Evolutionary conservation across 2,888 invertebrate genomes (phyloP).

Genomic region (Plebejus anna): DNA sequence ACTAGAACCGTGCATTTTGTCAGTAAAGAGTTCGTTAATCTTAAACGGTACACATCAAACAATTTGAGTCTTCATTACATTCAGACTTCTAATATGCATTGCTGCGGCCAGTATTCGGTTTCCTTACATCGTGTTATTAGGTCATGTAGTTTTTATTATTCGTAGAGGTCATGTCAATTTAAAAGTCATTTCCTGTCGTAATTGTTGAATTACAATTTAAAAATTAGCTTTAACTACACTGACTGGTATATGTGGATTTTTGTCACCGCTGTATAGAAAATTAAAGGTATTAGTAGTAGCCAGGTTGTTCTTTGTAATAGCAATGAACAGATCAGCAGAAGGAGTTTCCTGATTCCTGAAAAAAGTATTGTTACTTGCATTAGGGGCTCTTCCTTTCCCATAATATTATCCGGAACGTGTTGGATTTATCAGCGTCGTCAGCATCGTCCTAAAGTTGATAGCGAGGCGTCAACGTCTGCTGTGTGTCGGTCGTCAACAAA

Average conservation of each 20-base stretch:
- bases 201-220: neutral
- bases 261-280: neutral
- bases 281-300: no score
- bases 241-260: neutral
- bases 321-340: no score
- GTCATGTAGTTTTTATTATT: neutral
- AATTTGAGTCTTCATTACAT: no score
- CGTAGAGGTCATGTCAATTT: neutral
- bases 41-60: no score
- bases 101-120: neutral
- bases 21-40: no score
- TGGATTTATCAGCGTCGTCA: constrained; percentile 7
- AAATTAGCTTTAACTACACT: neutral
- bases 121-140: constrained; percentile 1
- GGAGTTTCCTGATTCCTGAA: neutral
- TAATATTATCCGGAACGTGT: neutral
- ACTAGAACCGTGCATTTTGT: no score
- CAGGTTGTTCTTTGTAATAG: no score
- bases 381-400: neutral
- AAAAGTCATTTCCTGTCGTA: neutral
- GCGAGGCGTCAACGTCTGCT: constrained; percentile 46
- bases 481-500: neutral
- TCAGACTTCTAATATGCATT: neutral
- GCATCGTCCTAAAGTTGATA: constrained; percentile 13
- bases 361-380: neutral